These are phyloP conservation scores for Danio albolineatus DNA, from an alignment of 2,797 vertebrate species.

Conservation along the genomic window DNA sequence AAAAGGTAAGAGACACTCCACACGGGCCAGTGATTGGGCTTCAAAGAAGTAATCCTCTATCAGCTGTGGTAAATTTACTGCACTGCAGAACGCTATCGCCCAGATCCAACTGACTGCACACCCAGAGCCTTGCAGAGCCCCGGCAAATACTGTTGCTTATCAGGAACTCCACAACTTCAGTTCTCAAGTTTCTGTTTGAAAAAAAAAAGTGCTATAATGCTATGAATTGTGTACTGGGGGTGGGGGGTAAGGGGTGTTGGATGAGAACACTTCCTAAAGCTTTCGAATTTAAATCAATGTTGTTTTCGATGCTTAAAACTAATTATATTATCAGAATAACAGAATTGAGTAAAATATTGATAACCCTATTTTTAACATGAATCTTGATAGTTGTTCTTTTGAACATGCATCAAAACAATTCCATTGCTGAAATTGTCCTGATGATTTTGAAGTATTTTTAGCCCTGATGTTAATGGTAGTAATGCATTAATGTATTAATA, in stretches of 20 bases:
- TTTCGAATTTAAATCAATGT: too few relatives aligned
- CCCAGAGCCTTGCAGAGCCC: conserved; percentile 14
- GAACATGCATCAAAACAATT: too few relatives aligned
- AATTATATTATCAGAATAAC: background rate
- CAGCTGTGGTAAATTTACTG: conserved; percentile 41
- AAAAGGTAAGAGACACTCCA: conserved; percentile 25
- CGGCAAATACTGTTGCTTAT: conserved; percentile 39
- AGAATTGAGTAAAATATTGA: background rate
- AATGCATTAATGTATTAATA: too few relatives aligned
- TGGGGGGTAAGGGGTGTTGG: too few relatives aligned
- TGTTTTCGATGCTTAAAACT: background rate
- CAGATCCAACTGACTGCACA: conserved; percentile 51
- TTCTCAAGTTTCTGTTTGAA: conserved; percentile 37
- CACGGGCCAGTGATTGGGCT: conserved; percentile 36
- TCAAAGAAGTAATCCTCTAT: conserved; percentile 43
- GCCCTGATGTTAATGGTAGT: too few relatives aligned
- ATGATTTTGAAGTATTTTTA: too few relatives aligned
- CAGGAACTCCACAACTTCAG: conserved; percentile 33
- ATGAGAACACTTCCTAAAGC: background rate
- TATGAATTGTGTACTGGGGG: background rate
- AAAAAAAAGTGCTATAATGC: conserved; percentile 15
- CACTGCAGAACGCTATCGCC: conserved; percentile 36
- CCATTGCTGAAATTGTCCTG: too few relatives aligned
- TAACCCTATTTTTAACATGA: too few relatives aligned
- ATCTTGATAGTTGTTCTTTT: too few relatives aligned